phyloP scores from a whole-genome alignment of 2,797 vertebrate species.

The Triplophysa bombifrons region DNA sequence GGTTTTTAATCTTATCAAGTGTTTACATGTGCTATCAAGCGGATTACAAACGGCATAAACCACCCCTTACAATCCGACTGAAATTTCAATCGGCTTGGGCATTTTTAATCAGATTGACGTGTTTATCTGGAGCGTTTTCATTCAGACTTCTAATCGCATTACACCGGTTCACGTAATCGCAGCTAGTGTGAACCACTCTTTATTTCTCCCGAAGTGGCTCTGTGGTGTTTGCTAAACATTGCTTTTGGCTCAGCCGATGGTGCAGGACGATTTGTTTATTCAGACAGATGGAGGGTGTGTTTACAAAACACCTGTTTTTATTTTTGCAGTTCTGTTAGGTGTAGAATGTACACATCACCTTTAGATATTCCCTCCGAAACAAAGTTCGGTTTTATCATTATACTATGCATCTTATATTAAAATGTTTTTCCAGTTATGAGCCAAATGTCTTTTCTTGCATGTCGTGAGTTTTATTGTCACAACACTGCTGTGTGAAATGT shows the following conservation, averaged over 20 bases:
- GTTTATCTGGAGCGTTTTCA: no score
- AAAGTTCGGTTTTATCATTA: no score
- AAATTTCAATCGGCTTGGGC: no score
- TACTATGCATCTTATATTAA: no score
- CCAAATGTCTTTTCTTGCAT: conserved; percentile 4
- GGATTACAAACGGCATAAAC: no score
- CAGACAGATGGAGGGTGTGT: neutral
- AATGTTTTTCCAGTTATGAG: neutral
- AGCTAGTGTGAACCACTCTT: neutral
- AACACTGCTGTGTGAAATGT: conserved; percentile 25
- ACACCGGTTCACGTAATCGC: no score
- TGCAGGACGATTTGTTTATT: neutral
- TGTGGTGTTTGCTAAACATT: neutral
- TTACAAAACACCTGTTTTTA: neutral
- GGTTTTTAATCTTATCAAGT: no score
- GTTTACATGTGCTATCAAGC: no score
- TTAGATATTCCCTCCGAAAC: neutral
- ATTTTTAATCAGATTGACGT: no score
- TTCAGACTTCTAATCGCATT: no score
- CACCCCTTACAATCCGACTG: no score
- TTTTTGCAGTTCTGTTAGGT: neutral
- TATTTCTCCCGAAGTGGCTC: neutral
- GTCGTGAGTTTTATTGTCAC: conserved; percentile 9
- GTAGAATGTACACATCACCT: neutral
- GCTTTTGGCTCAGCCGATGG: neutral